Evolutionary conservation across 2,888 invertebrate species (phyloP).

Genomic region (Drosophila falleni): DNA sequence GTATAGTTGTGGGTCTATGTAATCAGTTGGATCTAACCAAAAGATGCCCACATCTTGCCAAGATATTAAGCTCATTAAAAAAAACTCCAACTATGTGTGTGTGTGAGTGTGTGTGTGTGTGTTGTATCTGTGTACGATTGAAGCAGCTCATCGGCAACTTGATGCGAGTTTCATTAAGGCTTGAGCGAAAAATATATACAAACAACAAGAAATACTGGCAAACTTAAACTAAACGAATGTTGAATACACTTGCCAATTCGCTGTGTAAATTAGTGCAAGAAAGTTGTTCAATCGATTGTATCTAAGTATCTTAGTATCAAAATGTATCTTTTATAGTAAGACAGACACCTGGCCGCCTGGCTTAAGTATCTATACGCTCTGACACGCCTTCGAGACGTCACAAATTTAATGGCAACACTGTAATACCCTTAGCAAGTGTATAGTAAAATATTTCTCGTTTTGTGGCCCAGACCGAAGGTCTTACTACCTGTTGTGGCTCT

Average conservation of each 20-base stretch:
- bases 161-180: constrained; percentile 80
- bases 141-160: constrained; percentile 62
- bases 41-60: constrained; percentile 72
- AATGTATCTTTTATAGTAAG: neutral
- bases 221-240: neutral
- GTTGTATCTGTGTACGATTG: constrained; percentile 14
- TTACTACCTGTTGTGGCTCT: constrained; percentile 68
- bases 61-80: constrained; percentile 82
- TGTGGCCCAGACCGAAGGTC: constrained; percentile 59
- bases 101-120: constrained; percentile 23
- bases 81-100: constrained; percentile 29
- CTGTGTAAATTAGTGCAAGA: neutral
- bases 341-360: constrained; percentile 7
- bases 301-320: neutral
- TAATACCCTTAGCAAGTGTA: constrained; percentile 20
- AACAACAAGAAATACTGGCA: neutral
- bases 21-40: constrained; percentile 75
- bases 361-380: constrained; percentile 25
- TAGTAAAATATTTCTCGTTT: constrained; percentile 49
- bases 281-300: no score
- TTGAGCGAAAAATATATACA: constrained; percentile 56
- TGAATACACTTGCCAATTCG: constrained; percentile 3
- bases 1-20: constrained; percentile 48
- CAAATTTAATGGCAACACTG: neutral
- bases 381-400: constrained; percentile 10